Evolutionary conservation across 2,113 vertebrate species (phyloP).

Genomic region (Butorides virescens): DNA sequence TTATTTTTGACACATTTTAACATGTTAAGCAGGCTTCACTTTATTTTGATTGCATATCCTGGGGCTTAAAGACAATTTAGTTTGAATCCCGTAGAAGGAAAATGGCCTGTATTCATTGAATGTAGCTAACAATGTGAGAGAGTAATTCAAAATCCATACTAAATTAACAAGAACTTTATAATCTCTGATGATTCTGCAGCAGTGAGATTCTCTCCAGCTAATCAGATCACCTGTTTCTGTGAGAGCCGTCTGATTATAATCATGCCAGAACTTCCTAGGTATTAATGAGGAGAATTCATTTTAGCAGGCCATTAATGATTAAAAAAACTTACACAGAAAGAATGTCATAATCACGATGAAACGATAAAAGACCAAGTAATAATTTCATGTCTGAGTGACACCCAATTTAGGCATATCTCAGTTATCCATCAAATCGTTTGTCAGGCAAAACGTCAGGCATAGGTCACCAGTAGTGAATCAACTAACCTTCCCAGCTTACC

Average conservation of each 20-base stretch:
- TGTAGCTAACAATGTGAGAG: background rate
- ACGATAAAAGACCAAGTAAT: background rate
- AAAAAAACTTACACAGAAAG: background rate
- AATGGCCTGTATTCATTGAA: background rate
- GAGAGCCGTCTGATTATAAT: background rate
- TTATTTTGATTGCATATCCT: background rate
- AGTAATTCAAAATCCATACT: background rate
- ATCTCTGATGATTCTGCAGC: background rate
- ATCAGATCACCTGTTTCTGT: background rate
- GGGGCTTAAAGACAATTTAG: background rate
- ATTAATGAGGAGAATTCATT: background rate
- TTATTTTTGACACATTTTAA: background rate
- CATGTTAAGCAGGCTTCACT: background rate
- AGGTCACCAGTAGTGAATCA: background rate
- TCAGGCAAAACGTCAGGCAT: background rate
- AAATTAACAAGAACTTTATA: background rate
- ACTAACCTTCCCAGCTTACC: background rate
- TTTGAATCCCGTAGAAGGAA: background rate
- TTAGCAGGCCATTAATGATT: background rate
- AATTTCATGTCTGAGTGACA: background rate
- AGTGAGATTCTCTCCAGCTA: background rate
- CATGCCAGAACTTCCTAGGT: background rate
- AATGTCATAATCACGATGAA: background rate
- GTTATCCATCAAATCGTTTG: background rate
- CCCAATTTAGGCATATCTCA: background rate